phyloP scores from a whole-genome alignment of 1,140 invertebrate genomes.

The Drosophila bocki region DNA sequence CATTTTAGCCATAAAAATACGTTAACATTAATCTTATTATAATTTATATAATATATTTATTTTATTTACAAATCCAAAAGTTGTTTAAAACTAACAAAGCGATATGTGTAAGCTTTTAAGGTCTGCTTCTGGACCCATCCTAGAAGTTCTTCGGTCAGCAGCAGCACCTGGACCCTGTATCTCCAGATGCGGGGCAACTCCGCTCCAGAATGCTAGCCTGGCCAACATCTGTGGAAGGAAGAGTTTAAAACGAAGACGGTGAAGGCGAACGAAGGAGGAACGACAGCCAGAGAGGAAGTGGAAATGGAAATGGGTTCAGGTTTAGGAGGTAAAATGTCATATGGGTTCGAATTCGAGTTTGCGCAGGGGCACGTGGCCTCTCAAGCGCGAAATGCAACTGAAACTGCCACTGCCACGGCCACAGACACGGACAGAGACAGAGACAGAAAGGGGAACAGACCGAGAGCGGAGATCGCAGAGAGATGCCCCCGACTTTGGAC shows the following conservation, averaged over 20 bases:
- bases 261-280: neutral
- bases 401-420: conserved; percentile 37
- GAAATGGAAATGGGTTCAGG: conserved; percentile 26
- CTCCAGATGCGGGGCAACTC: neutral
- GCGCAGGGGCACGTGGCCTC: conserved; percentile 77
- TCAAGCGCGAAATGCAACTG: conserved; percentile 78
- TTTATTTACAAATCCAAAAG: neutral
- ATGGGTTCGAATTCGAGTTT: conserved; percentile 61
- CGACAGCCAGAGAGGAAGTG: neutral
- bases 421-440: neutral
- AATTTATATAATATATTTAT: neutral
- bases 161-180: conserved; percentile 12
- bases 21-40: neutral
- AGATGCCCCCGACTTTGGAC: conserved; percentile 49
- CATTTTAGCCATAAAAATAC: neutral
- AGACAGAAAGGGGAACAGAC: neutral
- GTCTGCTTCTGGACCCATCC: neutral
- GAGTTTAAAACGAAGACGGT: neutral
- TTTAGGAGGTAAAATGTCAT: conserved; percentile 60
- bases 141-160: conserved; percentile 1
- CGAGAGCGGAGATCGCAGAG: neutral
- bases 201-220: neutral
- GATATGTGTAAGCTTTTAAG: neutral
- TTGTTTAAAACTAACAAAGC: neutral
- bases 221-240: conserved; percentile 24